Conservation (phyloP, 2,888 invertebrate genomes). For the Drosophila subsilvestris region DNA sequence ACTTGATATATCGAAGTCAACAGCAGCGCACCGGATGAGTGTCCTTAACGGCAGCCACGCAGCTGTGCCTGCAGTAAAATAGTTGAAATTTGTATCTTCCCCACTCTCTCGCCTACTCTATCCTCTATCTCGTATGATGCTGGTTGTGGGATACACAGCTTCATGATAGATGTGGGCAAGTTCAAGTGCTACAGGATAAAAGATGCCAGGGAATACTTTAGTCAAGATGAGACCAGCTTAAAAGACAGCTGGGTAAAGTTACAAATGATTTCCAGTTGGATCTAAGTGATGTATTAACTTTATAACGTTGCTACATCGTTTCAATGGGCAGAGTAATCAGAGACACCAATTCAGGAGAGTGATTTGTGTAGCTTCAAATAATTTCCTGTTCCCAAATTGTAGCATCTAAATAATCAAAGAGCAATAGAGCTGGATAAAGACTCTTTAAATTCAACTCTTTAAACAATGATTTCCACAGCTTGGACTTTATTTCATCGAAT, state of each 20-base stretch:
- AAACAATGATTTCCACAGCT: not conserved
- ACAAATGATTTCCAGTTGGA: not conserved
- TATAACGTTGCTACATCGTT: not conserved
- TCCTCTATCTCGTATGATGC: too few relatives aligned
- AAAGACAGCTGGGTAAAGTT: not conserved
- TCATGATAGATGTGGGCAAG: slow-evolving; percentile 1
- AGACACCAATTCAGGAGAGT: not conserved
- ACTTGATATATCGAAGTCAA: slow-evolving; percentile 67
- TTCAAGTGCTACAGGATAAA: slow-evolving; percentile 20
- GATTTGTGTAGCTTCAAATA: not conserved
- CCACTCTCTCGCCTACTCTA: too few relatives aligned
- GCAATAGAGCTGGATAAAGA: too few relatives aligned
- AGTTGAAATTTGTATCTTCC: slow-evolving; percentile 55
- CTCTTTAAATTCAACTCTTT: too few relatives aligned
- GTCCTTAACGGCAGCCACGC: slow-evolving; percentile 42
- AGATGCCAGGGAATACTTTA: slow-evolving; percentile 8
- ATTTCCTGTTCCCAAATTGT: not conserved
- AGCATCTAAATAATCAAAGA: too few relatives aligned
- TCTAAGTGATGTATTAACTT: not conserved
- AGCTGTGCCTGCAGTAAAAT: slow-evolving; percentile 69
- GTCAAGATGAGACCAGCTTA: slow-evolving; percentile 1
- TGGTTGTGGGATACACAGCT: too few relatives aligned
- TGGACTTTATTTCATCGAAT: not conserved
- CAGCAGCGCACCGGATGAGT: slow-evolving; percentile 29
- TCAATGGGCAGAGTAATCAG: not conserved